phyloP scores from a whole-genome alignment of 2,888 invertebrate species.

The Perizoma affinitatum region DNA sequence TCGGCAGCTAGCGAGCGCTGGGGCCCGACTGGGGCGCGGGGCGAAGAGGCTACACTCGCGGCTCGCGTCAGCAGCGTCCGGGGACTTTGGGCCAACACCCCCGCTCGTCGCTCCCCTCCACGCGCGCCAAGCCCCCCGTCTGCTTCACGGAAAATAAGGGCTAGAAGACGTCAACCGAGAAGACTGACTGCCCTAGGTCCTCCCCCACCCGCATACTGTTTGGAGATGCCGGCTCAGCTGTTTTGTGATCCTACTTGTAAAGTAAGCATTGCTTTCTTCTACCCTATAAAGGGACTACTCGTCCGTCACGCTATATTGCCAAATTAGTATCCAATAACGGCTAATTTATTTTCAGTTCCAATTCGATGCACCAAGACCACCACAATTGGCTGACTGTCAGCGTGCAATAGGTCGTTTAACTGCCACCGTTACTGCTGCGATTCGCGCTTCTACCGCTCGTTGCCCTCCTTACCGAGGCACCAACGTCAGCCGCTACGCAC shows the following conservation, averaged over 20 bases:
- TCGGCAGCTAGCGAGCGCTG: slow-evolving; percentile 83
- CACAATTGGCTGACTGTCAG: slow-evolving; percentile 65
- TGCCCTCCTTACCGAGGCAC: slow-evolving; percentile 73
- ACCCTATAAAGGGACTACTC: neutral
- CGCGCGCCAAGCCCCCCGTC: slow-evolving; percentile 62
- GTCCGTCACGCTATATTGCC: neutral
- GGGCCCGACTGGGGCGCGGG: slow-evolving; percentile 66
- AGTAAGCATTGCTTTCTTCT: slow-evolving; percentile 46
- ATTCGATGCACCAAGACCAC: slow-evolving; percentile 70
- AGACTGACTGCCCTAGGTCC: slow-evolving; percentile 59
- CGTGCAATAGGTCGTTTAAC: slow-evolving; percentile 69
- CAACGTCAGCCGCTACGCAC: slow-evolving; percentile 72
- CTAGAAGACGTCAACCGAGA: slow-evolving; percentile 68
- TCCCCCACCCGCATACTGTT: slow-evolving; percentile 65
- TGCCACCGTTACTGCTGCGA: slow-evolving; percentile 69
- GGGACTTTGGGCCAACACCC: slow-evolving; percentile 54
- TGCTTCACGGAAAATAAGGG: slow-evolving; percentile 68
- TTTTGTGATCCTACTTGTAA: slow-evolving; percentile 75
- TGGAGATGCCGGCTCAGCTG: slow-evolving; percentile 68
- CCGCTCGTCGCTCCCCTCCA: slow-evolving; percentile 35
- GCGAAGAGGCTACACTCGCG: slow-evolving; percentile 65
- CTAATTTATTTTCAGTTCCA: slow-evolving; percentile 56
- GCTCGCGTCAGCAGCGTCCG: slow-evolving; percentile 62
- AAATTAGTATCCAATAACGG: too few relatives aligned
- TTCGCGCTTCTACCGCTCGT: slow-evolving; percentile 65